phyloP scores from a whole-genome alignment of 2,888 invertebrate genomes.

The Drosophila eohydei region DNA sequence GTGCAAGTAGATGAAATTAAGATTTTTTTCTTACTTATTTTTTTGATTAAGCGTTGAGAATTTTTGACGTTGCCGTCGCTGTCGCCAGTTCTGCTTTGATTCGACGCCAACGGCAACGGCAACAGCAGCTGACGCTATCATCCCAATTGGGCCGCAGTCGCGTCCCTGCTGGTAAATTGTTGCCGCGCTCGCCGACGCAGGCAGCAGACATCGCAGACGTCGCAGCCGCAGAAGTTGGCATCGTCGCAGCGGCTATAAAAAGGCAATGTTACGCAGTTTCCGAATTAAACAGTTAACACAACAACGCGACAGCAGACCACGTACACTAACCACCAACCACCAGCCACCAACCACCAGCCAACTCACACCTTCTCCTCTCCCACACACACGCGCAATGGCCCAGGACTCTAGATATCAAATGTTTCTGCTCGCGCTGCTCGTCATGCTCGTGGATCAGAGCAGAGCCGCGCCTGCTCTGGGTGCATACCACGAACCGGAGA shows the following conservation, averaged over 20 bases:
- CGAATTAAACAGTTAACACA: slow-evolving; percentile 76
- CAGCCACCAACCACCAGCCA: neutral
- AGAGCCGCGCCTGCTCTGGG: slow-evolving; percentile 35
- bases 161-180: slow-evolving; percentile 39
- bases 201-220: slow-evolving; percentile 24
- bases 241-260: slow-evolving; percentile 66
- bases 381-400: slow-evolving; percentile 26
- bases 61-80: slow-evolving; percentile 66
- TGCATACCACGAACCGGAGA: neutral
- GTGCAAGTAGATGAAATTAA: slow-evolving; percentile 75
- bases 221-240: slow-evolving; percentile 37
- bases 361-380: neutral
- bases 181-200: slow-evolving; percentile 38
- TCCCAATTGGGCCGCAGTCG: slow-evolving; percentile 46
- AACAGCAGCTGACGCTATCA: slow-evolving; percentile 40
- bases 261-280: slow-evolving; percentile 75
- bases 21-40: slow-evolving; percentile 47
- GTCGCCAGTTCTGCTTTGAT: slow-evolving; percentile 26
- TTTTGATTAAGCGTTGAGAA: slow-evolving; percentile 75
- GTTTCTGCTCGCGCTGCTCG: slow-evolving; percentile 6
- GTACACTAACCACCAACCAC: slow-evolving; percentile 4
- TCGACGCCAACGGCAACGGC: slow-evolving; percentile 17
- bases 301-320: slow-evolving; percentile 64
- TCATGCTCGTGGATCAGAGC: slow-evolving; percentile 21
- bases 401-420: slow-evolving; percentile 13